Conservation (phyloP, 2,888 invertebrate species). For the Cataglyphis rosenhaueri region DNA sequence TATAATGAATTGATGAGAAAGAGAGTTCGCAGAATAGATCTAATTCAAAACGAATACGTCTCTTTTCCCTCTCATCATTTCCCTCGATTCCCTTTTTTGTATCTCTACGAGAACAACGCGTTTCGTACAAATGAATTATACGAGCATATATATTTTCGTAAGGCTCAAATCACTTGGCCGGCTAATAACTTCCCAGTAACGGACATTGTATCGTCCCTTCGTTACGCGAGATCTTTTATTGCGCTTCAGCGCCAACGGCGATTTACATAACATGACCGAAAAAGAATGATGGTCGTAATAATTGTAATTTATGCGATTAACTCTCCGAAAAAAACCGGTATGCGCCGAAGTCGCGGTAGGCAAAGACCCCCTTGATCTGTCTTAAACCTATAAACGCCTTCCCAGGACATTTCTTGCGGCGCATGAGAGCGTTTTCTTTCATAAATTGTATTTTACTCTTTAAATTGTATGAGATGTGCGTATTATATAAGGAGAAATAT, state of each 20-base stretch:
- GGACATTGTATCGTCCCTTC: constrained; percentile 37
- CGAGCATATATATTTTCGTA: constrained; percentile 15
- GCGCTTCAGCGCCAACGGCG: constrained; percentile 50
- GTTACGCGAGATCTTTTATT: constrained; percentile 48
- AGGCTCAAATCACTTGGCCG: not conserved
- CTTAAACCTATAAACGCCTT: constrained; percentile 58
- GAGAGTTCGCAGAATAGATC: constrained; percentile 8
- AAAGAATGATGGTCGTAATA: constrained; percentile 67
- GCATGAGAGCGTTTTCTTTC: not conserved
- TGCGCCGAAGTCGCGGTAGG: constrained; percentile 37
- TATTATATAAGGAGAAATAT: not conserved
- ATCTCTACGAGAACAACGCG: not conserved
- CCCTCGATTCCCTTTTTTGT: not conserved
- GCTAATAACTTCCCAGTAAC: constrained; percentile 33
- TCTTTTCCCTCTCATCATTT: constrained; percentile 17
- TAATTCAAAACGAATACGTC: constrained; percentile 22
- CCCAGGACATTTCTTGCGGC: not conserved
- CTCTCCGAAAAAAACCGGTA: constrained; percentile 62
- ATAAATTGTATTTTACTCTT: not conserved
- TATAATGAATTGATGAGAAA: constrained; percentile 31
- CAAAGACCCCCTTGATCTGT: constrained; percentile 61
- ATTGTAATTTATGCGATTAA: constrained; percentile 72
- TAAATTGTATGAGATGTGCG: not conserved
- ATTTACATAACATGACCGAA: constrained; percentile 64
- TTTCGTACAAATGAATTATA: constrained; percentile 8